These are phyloP conservation scores for Stenopsyche tienmushanensis DNA, from an alignment of 1,140 invertebrate genomes.

Conservation along the genomic window DNA sequence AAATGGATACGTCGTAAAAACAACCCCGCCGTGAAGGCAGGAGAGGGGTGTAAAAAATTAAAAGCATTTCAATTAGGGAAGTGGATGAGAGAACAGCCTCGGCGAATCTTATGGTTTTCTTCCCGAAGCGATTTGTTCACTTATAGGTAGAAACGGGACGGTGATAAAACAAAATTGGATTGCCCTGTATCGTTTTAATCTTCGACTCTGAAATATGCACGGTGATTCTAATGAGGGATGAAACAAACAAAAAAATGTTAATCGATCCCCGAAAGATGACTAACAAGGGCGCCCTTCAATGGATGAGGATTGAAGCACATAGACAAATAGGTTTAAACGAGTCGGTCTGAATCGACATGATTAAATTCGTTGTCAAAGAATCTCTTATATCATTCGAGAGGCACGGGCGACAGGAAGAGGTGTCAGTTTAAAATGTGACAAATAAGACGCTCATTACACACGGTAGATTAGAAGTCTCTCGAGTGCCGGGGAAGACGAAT, in stretches of 20 bases:
- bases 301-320: no score
- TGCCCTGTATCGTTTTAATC: slow-evolving; percentile 28
- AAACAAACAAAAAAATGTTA: neutral
- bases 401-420: slow-evolving; percentile 1
- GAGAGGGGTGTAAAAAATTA: slow-evolving; percentile 36
- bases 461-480: slow-evolving; percentile 31
- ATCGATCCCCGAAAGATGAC: no score
- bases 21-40: slow-evolving; percentile 8
- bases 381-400: neutral
- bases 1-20: slow-evolving; percentile 27
- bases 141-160: slow-evolving; percentile 5
- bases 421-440: slow-evolving; percentile 38
- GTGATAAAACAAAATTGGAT: slow-evolving; percentile 28
- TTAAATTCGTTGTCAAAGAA: slow-evolving; percentile 7
- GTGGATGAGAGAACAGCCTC: slow-evolving; percentile 17
- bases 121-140: neutral
- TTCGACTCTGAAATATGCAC: slow-evolving; percentile 17
- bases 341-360: neutral
- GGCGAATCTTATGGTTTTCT: neutral
- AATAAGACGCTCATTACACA: slow-evolving; percentile 36
- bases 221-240: neutral
- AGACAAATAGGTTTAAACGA: no score
- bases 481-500: slow-evolving; percentile 9
- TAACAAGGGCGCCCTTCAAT: no score
- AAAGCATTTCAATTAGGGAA: slow-evolving; percentile 41